phyloP scores from a whole-genome alignment of 2,797 vertebrate species.

The Sebastes aleutianus region DNA sequence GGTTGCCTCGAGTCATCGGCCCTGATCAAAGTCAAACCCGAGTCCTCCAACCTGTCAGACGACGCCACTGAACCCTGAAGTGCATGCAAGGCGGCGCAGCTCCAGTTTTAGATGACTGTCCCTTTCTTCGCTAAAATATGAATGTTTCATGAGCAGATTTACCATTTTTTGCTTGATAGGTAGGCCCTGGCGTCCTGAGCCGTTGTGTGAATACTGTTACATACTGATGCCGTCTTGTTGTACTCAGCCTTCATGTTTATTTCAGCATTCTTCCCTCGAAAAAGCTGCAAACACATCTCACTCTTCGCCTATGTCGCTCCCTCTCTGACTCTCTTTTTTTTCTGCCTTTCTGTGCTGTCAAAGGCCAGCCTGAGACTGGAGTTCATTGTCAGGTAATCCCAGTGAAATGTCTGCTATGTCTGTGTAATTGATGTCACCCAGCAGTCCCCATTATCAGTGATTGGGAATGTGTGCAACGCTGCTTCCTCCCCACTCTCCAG shows the following conservation, averaged over 20 bases:
- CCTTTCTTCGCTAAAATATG: conserved; percentile 38
- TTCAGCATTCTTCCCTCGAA: conserved; percentile 43
- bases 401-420: conserved; percentile 63
- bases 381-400: conserved; percentile 64
- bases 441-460: conserved; percentile 49
- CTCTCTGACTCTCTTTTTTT: not conserved
- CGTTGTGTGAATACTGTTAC: conserved; percentile 41
- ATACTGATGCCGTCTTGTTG: conserved; percentile 53
- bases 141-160: conserved; percentile 67
- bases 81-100: conserved; percentile 5
- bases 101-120: conserved; percentile 6
- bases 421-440: conserved; percentile 65
- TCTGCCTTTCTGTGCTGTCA: conserved; percentile 35
- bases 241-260: conserved; percentile 64
- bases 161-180: conserved; percentile 40
- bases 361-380: conserved; percentile 56
- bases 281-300: conserved; percentile 29
- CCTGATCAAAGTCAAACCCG: conserved; percentile 50
- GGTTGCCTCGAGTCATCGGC: conserved; percentile 26
- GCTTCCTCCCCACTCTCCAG: conserved; percentile 25
- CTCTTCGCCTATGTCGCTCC: not conserved
- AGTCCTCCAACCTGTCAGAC: conserved; percentile 41
- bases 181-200: conserved; percentile 19
- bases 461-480: conserved; percentile 58
- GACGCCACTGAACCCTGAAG: conserved; percentile 23